Evolutionary conservation across 2,888 invertebrate species (phyloP), one percentile per base, ranked within the genome.

Genomic region (Baccha elongata): DNA sequence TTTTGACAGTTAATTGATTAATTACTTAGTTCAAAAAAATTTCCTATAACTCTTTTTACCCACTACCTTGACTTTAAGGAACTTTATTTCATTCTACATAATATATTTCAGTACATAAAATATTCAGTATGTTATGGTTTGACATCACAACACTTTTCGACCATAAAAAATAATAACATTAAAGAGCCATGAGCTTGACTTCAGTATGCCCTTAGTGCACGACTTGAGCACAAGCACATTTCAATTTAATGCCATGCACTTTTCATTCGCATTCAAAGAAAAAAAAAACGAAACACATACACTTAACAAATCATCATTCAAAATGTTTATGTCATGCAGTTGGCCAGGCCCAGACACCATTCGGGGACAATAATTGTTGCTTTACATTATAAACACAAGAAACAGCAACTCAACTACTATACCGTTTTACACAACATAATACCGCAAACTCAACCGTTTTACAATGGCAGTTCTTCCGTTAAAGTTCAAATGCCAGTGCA

Each of bases 341-440:
- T 71, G 32, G 50, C 60, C 65, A 71, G 75, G 23, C 44, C 52
- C 52, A 81, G 81, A 75, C 75, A 81, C 81, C 53, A 71, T 67
- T 71, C 76, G 71, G 81, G 55, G 71, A 71, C 75, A 81, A n/a
- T n/a, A n/a, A 76, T 81, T 76, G 76, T 81, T 81, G 81, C 81
- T 62, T 15, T 21, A 10, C 2, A 52, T 15, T 26, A 26, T 55
- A 44, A 46, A 62, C 50, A 62, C 42, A 17, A 21, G 23, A 32
- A 26, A 23, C 37, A 35, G 13, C 19, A 17, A 17, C 15, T 21
- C 23, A 23, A 52, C 26, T 11, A 52, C 29, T 21, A 15, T 52
- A 53, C 29, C 8, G 26, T 6, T 6, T 8, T 21, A 21, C 32
- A 40, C 35, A 60, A 37, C 58, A 80, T 37, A 42, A 72, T 68